A percentile compares a stretch with the other conserved stretches of the same genome.
These are phyloP conservation scores for Mantis religiosa DNA, from an alignment of 2,888 invertebrate genomes.

Conservation along the genomic window DNA sequence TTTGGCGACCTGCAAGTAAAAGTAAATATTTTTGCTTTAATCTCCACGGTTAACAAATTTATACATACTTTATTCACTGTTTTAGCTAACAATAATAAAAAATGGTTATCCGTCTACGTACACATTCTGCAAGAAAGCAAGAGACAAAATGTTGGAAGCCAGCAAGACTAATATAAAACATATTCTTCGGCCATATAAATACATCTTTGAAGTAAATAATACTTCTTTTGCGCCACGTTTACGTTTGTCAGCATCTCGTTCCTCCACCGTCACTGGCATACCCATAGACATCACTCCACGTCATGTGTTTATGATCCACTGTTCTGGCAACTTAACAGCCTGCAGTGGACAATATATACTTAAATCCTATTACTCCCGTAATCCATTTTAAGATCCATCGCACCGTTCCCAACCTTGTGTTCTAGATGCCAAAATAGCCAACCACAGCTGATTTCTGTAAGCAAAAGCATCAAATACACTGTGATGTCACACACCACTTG, in stretches of 20 bases:
- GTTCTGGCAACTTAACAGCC: background rate
- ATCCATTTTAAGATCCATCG: background rate
- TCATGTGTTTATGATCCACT: constrained; percentile 24
- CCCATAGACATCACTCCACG: constrained; percentile 31
- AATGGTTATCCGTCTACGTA: constrained; percentile 46
- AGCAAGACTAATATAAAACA: constrained; percentile 60
- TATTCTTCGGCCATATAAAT: constrained; percentile 61
- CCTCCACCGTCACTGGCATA: constrained; percentile 26
- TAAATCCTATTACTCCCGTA: background rate
- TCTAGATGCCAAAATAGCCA: background rate
- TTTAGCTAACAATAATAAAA: background rate
- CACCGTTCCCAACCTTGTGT: background rate
- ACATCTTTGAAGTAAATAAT: constrained; percentile 45
- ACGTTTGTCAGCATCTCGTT: constrained; percentile 24
- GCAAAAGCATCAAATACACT: too few relatives aligned
- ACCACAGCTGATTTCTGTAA: too few relatives aligned
- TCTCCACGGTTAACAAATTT: background rate
- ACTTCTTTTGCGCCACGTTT: constrained; percentile 22
- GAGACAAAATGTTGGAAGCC: constrained; percentile 51
- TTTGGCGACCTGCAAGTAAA: constrained; percentile 50
- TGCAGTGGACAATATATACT: background rate
- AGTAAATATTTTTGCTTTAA: background rate
- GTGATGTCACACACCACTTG: too few relatives aligned
- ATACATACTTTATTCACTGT: background rate
- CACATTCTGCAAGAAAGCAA: constrained; percentile 69